These are phyloP conservation scores for Nanorana parkeri DNA, from an alignment of 2,113 vertebrate species.

Conservation along the genomic window DNA sequence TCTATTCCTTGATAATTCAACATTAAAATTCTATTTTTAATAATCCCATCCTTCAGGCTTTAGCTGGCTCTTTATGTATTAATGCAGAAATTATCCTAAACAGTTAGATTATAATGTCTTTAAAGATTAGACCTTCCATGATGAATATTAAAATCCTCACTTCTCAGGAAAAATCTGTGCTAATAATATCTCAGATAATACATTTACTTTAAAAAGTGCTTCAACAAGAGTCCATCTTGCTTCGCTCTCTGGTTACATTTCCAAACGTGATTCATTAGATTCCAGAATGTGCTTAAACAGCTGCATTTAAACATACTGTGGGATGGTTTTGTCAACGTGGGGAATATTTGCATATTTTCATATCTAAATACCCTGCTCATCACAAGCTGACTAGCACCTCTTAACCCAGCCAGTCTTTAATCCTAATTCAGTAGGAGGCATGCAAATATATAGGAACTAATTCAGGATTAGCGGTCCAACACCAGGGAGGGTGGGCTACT, in stretches of 20 bases:
- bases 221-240: constrained; percentile 65
- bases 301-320: constrained; percentile 51
- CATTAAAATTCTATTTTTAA: constrained; percentile 96
- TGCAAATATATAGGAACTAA: constrained; percentile 53
- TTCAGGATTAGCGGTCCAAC: constrained; percentile 33
- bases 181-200: constrained; percentile 69
- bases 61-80: constrained; percentile 98
- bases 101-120: constrained; percentile 94
- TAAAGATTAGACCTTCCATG: constrained; percentile 96
- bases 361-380: constrained; percentile 54
- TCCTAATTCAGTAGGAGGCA: constrained; percentile 54
- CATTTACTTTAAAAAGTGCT: constrained; percentile 67
- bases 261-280: constrained; percentile 59
- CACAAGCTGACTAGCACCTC: constrained; percentile 52
- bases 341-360: constrained; percentile 60
- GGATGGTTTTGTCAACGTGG: constrained; percentile 58
- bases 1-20: constrained; percentile 96
- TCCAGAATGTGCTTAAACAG: constrained; percentile 54
- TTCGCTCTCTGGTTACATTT: constrained; percentile 56
- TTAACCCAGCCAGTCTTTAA: constrained; percentile 40
- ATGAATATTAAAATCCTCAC: constrained; percentile 93
- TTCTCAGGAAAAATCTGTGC: constrained; percentile 81
- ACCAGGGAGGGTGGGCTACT: not conserved
- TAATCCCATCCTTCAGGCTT: constrained; percentile 99
- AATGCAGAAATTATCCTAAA: constrained; percentile 98